Evolutionary conservation across 1,140 invertebrate genomes (phyloP), one percentile per base, ranked within the genome.

Genomic region (Phymastichus coffea): DNA sequence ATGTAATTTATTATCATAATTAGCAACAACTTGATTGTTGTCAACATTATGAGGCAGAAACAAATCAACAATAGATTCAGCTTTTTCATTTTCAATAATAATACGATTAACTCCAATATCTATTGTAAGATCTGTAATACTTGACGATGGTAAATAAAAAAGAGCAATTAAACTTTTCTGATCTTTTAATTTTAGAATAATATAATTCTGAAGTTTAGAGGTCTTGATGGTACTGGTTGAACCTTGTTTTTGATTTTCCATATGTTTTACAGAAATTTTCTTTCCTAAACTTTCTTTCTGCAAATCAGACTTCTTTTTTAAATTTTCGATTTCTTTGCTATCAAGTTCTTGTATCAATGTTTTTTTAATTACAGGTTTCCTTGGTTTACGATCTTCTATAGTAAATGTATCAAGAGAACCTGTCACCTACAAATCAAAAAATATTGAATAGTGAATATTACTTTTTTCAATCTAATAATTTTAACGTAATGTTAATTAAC

Each of bases 91-190:
- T 64, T 87, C 83, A 40, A 92, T 71, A 17, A 90, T 67, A 55
- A 92, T 83, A 60, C 89, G 80, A 79, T 92, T 88, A 66, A 88
- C 86, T 1, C 88, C 86, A 47, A 92, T 68, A 68, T 89, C 83
- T 43, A 91, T 73, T 15, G 71, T 82, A 9, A 92, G 63, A 63
- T 88, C 85, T 48, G 14, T 52, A 23, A 57, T 38, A 57, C 84
- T 78, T 30, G 80, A 82, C 70, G 83, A 76, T 87, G 89, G 69
- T 40, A 73, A 77, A 67, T 61, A 71, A 69, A 67, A 66, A 3
- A 41, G 43, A 35, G 44, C 52, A 41, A 55, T 46, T 15, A 69
- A 41, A 57, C 64, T 52, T 15, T 61, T 57, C 53, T 63, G 10
- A 61, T 53, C 30, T 28, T 41, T 9, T 43, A 59, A 49, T 28